Percentiles rank a stretch among this genome's conserved stretches.
phyloP scores from a whole-genome alignment of 2,113 vertebrate species.

The Rhinichthys klamathensis region DNA sequence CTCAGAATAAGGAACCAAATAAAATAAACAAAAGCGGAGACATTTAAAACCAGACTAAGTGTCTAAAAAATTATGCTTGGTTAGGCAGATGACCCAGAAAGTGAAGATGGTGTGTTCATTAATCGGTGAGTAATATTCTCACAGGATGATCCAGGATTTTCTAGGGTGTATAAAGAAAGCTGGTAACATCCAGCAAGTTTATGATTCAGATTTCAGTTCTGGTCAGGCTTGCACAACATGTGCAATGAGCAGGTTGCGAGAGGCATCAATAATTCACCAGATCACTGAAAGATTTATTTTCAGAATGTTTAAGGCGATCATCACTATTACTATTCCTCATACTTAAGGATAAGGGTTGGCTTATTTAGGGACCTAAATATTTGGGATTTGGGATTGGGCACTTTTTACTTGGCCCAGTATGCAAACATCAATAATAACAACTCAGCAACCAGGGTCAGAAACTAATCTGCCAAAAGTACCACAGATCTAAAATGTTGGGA shows the following conservation, averaged over 20 bases:
- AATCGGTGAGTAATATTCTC: constrained; percentile 30
- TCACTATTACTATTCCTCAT: not conserved
- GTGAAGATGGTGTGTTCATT: constrained; percentile 17
- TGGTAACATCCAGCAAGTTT: not conserved
- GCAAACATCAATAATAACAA: not conserved
- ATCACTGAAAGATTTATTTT: constrained; percentile 28
- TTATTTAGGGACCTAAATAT: not conserved
- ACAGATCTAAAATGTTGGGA: not conserved
- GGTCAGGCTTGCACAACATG: not conserved
- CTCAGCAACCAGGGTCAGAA: not conserved
- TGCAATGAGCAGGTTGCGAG: not conserved
- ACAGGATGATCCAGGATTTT: not conserved
- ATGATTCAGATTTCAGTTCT: not conserved
- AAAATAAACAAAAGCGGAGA: constrained; percentile 53
- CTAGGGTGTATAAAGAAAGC: not conserved
- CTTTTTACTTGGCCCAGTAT: not conserved
- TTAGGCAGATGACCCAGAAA: constrained; percentile 43
- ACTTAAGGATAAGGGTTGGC: not conserved
- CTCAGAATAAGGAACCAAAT: constrained; percentile 43
- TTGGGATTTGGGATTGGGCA: not conserved
- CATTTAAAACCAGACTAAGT: constrained; percentile 57
- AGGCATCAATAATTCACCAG: constrained; percentile 1
- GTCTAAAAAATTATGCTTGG: constrained; percentile 21
- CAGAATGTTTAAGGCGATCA: constrained; percentile 8
- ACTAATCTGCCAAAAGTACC: not conserved